phyloP scores from a whole-genome alignment of 2,888 invertebrate species.

The Pseudococcus longispinus region DNA sequence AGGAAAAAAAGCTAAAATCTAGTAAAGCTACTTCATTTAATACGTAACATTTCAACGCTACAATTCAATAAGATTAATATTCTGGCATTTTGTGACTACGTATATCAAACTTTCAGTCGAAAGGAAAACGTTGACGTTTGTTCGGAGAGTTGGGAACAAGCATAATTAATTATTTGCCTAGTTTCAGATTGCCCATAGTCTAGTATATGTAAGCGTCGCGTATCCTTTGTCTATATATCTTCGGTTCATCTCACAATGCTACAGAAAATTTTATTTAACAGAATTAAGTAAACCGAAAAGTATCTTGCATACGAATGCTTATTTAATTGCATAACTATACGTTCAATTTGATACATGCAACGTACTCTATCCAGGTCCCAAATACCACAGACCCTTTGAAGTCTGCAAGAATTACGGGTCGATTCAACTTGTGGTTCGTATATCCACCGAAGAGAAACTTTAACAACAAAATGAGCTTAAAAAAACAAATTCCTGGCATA shows the following conservation, averaged over 20 bases:
- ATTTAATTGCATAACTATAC: not conserved
- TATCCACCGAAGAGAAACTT: not conserved
- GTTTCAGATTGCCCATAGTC: constrained; percentile 9
- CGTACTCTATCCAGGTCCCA: not conserved
- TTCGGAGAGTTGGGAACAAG: constrained; percentile 4
- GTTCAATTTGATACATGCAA: too few species aligned
- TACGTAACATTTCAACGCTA: constrained; percentile 23
- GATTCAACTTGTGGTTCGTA: not conserved
- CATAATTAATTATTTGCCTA: constrained; percentile 32
- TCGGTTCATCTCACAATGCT: not conserved
- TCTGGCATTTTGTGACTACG: constrained; percentile 32
- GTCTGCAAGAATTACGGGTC: not conserved
- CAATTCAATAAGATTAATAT: constrained; percentile 42
- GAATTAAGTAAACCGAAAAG: not conserved
- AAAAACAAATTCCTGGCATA: not conserved
- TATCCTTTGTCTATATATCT: not conserved
- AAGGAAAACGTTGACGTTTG: constrained; percentile 28
- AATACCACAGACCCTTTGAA: not conserved
- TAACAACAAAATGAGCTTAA: not conserved
- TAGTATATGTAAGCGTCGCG: not conserved
- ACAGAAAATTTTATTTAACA: not conserved
- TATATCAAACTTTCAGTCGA: constrained; percentile 35
- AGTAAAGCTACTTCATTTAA: not conserved
- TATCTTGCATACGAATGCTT: not conserved
- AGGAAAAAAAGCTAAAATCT: not conserved